These are phyloP conservation scores for Micrasema minimum DNA, from an alignment of 1,140 invertebrate genomes.

Conservation along the genomic window DNA sequence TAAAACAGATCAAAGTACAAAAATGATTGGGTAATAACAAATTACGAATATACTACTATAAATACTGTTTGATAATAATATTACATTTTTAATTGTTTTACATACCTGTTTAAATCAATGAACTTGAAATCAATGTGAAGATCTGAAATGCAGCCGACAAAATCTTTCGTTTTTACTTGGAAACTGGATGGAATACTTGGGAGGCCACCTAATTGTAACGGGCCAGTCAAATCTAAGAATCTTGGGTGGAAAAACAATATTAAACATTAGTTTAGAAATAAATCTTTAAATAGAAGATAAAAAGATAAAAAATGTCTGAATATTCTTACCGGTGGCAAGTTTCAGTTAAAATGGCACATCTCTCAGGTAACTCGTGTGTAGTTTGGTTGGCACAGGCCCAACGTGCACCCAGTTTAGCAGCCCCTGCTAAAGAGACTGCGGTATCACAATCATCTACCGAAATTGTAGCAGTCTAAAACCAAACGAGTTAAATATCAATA, in stretches of 20 bases:
- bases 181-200: conserved; percentile 85
- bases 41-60: no score
- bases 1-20: not conserved
- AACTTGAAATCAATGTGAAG: conserved; percentile 89
- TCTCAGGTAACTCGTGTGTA: conserved; percentile 76
- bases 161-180: conserved; percentile 86
- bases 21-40: not conserved
- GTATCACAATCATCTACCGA: conserved; percentile 93
- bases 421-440: conserved; percentile 81
- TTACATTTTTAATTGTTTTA: not conserved
- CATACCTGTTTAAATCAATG: conserved; percentile 85
- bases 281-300: not conserved
- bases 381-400: conserved; percentile 88
- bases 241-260: conserved; percentile 61
- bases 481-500: not conserved
- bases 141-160: conserved; percentile 91
- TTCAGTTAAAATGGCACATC: conserved; percentile 87
- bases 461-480: conserved; percentile 81
- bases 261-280: not conserved
- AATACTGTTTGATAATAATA: not conserved
- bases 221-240: conserved; percentile 95
- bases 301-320: not conserved
- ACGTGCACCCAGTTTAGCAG: conserved; percentile 76
- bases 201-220: conserved; percentile 93
- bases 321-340: conserved; percentile 80